Evolutionary conservation across 2,888 invertebrate species (phyloP).

Genomic region (Pantelozetes paolii): DNA sequence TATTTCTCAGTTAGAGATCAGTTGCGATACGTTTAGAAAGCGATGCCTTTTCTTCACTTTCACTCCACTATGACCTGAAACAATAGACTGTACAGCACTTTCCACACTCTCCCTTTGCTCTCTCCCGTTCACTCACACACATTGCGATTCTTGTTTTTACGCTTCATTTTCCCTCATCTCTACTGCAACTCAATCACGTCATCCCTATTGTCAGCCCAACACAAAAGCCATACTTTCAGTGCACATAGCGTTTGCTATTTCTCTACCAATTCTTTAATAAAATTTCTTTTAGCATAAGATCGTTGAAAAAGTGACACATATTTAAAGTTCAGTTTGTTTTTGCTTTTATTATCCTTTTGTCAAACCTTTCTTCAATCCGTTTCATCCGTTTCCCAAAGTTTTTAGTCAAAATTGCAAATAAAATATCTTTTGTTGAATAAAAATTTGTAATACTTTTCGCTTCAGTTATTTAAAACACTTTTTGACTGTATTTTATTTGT

Average conservation of each 20-base stretch:
- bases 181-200: constrained; percentile 22
- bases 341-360: background rate
- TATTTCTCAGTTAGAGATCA: background rate
- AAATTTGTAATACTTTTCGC: no score
- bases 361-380: background rate
- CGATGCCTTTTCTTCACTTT: background rate
- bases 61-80: background rate
- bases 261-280: background rate
- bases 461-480: no score
- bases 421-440: no score
- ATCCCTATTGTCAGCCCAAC: constrained; percentile 14
- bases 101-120: background rate
- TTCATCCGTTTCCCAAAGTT: no score
- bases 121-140: background rate
- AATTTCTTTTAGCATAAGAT: background rate
- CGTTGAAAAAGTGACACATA: background rate
- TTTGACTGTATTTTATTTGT: no score
- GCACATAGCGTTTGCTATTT: background rate
- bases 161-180: constrained; percentile 23
- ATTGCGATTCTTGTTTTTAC: background rate
- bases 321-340: background rate
- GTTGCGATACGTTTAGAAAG: constrained; percentile 11
- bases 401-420: no score
- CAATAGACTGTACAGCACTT: background rate
- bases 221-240: background rate